Evolutionary conservation across 2,113 vertebrate genomes (phyloP).

Genomic region (Galbula dea): DNA sequence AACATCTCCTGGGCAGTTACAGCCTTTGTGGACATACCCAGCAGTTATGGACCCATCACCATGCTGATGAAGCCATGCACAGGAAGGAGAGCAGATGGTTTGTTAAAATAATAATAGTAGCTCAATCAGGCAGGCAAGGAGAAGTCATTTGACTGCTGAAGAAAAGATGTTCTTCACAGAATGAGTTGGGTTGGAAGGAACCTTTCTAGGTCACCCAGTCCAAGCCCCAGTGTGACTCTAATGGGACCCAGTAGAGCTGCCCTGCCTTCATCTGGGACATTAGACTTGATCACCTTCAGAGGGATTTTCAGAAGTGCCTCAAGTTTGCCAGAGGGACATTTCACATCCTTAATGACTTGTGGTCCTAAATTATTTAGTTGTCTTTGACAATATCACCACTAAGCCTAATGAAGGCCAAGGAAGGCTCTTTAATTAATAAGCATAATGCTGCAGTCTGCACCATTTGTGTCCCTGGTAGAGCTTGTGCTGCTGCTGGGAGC

Average conservation of each 20-base stretch:
- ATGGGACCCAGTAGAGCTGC: not conserved
- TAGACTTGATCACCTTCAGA: not conserved
- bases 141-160: not conserved
- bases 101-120: not conserved
- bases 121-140: not conserved
- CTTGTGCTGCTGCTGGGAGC: not conserved
- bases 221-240: too few relatives aligned
- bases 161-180: not conserved
- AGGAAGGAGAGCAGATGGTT: not conserved
- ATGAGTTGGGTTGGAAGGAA: too few relatives aligned
- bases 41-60: not conserved
- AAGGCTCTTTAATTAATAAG: not conserved
- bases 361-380: conserved; percentile 26
- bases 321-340: not conserved
- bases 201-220: too few relatives aligned
- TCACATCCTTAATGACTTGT: not conserved
- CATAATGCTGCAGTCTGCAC: not conserved
- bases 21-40: not conserved
- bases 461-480: not conserved
- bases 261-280: not conserved
- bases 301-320: not conserved
- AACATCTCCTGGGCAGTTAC: not conserved
- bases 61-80: not conserved
- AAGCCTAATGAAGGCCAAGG: not conserved
- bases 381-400: not conserved